Evolutionary conservation across 2,888 invertebrate genomes (phyloP).

Genomic region (Drosophila meridionalis): DNA sequence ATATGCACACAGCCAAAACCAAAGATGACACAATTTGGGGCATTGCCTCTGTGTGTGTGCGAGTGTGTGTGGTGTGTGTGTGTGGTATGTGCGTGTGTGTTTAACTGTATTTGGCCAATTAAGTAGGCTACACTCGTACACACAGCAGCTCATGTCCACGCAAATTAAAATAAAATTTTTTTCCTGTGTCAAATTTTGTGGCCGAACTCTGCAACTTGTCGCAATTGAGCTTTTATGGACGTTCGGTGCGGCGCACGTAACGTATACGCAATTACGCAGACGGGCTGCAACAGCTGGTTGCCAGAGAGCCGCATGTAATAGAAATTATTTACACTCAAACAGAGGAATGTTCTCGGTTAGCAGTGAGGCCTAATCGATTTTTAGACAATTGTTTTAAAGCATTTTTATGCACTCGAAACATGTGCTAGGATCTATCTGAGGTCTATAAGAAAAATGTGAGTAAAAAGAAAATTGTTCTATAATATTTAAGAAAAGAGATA

Average conservation of each 20-base stretch:
- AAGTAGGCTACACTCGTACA: slow-evolving; percentile 72
- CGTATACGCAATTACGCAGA: slow-evolving; percentile 72
- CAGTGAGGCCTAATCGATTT: slow-evolving; percentile 10
- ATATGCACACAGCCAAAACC: slow-evolving; percentile 75
- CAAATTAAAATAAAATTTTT: slow-evolving; percentile 78
- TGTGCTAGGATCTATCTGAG: neutral
- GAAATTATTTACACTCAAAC: slow-evolving; percentile 27
- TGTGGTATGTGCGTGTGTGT: slow-evolving; percentile 29
- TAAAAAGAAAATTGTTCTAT: too few relatives aligned
- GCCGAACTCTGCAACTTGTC: slow-evolving; percentile 57
- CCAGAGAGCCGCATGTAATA: slow-evolving; percentile 13
- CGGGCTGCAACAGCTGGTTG: slow-evolving; percentile 29
- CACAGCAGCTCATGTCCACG: slow-evolving; percentile 69
- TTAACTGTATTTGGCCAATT: slow-evolving; percentile 68
- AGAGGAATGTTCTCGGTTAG: neutral
- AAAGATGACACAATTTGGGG: slow-evolving; percentile 79
- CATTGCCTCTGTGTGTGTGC: slow-evolving; percentile 21
- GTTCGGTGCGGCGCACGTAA: slow-evolving; percentile 61
- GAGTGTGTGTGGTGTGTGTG: slow-evolving; percentile 23
- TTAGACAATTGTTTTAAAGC: neutral
- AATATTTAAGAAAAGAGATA: neutral
- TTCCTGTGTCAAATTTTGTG: slow-evolving; percentile 59
- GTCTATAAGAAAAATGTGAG: too few relatives aligned
- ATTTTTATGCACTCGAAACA: neutral
- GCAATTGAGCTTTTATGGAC: slow-evolving; percentile 75